Percentiles rank a stretch among this genome's conserved stretches.
These are phyloP conservation scores for Eufriesea mexicana DNA, from an alignment of 1,140 invertebrate species.

Conservation along the genomic window DNA sequence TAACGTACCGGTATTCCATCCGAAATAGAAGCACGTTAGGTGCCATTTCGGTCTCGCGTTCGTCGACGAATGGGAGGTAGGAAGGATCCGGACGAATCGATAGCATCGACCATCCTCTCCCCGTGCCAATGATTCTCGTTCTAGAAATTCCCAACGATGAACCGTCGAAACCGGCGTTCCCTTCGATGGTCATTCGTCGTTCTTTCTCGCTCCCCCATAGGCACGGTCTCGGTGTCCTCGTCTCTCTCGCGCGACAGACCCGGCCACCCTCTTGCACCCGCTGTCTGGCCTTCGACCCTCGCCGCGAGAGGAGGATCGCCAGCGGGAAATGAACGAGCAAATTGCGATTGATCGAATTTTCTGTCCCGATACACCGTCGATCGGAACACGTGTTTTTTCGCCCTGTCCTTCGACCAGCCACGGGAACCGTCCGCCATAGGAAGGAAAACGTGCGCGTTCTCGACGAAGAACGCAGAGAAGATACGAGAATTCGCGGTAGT, in stretches of 20 bases:
- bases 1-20: not conserved
- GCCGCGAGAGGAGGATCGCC: not conserved
- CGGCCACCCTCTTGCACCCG: too few species aligned
- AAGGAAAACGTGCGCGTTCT: not conserved
- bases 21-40: slow-evolving; percentile 1
- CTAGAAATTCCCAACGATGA: not conserved
- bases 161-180: not conserved
- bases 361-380: not conserved
- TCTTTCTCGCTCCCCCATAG: not conserved
- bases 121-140: not conserved
- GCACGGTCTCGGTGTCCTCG: not conserved
- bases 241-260: not conserved
- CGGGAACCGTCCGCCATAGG: too few species aligned
- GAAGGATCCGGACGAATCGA: not conserved
- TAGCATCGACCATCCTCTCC: not conserved
- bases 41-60: not conserved
- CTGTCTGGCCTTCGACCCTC: not conserved
- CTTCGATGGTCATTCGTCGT: not conserved
- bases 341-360: slow-evolving; percentile 41
- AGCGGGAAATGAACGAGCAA: slow-evolving; percentile 25
- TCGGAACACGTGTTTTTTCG: not conserved
- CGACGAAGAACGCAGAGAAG: not conserved
- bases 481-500: not conserved
- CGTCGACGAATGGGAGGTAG: not conserved
- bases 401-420: not conserved